Conservation (phyloP, 2,113 vertebrate species). For the Hymenochirus boettgeri region DNA sequence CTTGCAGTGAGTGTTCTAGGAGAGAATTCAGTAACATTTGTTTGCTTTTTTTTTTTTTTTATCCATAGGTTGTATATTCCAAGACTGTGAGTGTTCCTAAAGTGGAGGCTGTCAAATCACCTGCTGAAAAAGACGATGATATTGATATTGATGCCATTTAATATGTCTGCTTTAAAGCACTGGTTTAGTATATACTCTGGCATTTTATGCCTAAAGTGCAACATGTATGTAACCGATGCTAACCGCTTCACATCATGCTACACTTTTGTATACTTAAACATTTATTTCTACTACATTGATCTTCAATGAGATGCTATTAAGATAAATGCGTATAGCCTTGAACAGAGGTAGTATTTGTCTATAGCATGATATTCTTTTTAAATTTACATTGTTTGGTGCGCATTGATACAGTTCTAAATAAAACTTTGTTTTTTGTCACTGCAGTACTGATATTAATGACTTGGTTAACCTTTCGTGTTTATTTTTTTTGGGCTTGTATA, state of each 20-base stretch:
- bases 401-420: constrained; percentile 72
- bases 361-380: constrained; percentile 65
- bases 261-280: constrained; percentile 60
- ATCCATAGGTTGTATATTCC: constrained; percentile 88
- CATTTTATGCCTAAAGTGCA: constrained; percentile 66
- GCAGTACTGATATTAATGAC: neutral
- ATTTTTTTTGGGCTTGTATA: no score
- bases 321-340: constrained; percentile 51
- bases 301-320: constrained; percentile 61
- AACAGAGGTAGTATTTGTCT: constrained; percentile 67
- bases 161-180: constrained; percentile 54
- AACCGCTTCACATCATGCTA: constrained; percentile 67
- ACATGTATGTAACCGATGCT: constrained; percentile 65
- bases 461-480: no score
- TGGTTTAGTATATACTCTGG: constrained; percentile 52
- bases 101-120: constrained; percentile 89
- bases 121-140: constrained; percentile 84
- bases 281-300: constrained; percentile 65
- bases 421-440: constrained; percentile 56
- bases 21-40: no score
- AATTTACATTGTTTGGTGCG: constrained; percentile 65
- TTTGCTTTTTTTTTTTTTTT: neutral
- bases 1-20: no score
- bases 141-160: constrained; percentile 98
- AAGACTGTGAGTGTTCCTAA: constrained; percentile 86